Base-by-base conservation (phyloP, 2,113 vertebrate species). In the Oophaga pumilio region DNA sequence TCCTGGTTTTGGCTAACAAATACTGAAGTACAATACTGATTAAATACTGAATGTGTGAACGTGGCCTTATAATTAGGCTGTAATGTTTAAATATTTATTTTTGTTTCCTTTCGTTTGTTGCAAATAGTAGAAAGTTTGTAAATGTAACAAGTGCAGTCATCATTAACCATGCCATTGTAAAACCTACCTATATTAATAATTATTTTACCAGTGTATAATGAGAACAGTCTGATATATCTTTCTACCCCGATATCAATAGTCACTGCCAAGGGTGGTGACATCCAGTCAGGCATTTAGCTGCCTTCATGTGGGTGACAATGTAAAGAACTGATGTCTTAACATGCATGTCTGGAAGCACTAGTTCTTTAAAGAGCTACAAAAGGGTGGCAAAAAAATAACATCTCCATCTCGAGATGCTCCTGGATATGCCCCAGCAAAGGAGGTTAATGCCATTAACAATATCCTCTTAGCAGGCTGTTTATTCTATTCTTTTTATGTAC, bases 361-460 rank as follows among this genome's bases (percentile, higher is more conserved):
- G 59, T 57, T 50, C n/a, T 71, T 33, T 81, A 76, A 62, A 82
- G 59, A 71, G 52, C 53, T 26, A 87, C 85, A 86, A 79, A 17
- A 79, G 68, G 68, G 68, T 22, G n/a, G 43, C 52, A 87, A 79
- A 77, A 8, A 64, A 66, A 57, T n/a, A 76, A 82, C 33, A 71
- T 87, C 86, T 83, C 69, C 43, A 76, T 83, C 86, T 83, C 20
- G 57, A 64, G 76, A 64, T 86, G 85, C 85, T 87, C 52, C 57
- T 24, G 80, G 86, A 76, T 82, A 76, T 81, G 68, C 80, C 64
- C 76, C 79, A 83, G 69, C 43, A 71, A 81, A 80, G n/a, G 84
- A 33, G 77, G 89, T 86, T 84, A 71, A 74, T 91, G 90, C 90
- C 89, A 91, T 90, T 90, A 91, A 76, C 68, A 81, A 89, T 93